These are phyloP conservation scores for Thinocorus orbignyianus DNA, from an alignment of 2,113 vertebrate genomes.

Conservation along the genomic window DNA sequence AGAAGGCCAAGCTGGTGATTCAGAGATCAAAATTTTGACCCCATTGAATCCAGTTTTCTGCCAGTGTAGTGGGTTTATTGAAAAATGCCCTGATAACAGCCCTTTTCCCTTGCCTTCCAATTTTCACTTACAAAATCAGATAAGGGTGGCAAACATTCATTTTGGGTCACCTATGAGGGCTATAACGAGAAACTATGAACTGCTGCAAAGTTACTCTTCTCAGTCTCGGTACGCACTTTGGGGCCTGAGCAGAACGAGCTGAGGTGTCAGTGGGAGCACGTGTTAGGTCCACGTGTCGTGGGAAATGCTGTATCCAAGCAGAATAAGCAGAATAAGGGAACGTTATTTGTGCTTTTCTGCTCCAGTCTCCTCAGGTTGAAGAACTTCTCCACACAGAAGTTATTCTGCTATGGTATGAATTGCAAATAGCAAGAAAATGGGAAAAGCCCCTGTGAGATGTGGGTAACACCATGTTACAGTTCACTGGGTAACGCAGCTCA, in stretches of 20 bases:
- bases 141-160: not conserved
- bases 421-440: not conserved
- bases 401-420: not conserved
- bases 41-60: not conserved
- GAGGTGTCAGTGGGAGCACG: not conserved
- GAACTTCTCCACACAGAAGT: not conserved
- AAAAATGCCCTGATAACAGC: not conserved
- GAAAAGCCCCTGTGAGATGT: not conserved
- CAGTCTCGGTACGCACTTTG: not conserved
- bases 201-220: not conserved
- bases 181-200: not conserved
- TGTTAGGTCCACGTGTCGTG: fast-evolving
- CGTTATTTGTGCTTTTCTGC: not conserved
- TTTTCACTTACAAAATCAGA: not conserved
- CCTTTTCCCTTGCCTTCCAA: not conserved
- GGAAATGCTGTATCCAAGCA: not conserved
- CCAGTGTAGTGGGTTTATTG: not conserved
- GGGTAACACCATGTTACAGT: not conserved
- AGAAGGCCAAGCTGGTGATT: not conserved
- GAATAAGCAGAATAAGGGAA: not conserved
- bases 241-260: not conserved
- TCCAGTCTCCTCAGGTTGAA: not conserved
- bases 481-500: not conserved
- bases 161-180: too few species aligned
- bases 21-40: not conserved